These are phyloP conservation scores for Ascaphus truei DNA, from an alignment of 2,113 vertebrate genomes.

Conservation along the genomic window DNA sequence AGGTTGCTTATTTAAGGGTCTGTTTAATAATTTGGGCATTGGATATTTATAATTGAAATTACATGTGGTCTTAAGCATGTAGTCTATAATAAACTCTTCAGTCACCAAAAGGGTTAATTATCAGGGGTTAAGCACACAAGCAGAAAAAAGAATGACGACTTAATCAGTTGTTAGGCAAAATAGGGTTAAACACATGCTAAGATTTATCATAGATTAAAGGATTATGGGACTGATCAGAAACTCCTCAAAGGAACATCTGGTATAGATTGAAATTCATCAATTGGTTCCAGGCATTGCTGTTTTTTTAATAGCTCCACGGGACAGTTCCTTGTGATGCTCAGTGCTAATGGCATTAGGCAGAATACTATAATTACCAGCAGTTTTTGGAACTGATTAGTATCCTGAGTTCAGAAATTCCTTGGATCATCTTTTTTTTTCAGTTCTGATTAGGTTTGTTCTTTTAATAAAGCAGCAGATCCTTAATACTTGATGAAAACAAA, in stretches of 20 bases:
- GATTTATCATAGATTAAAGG: conserved; percentile 45
- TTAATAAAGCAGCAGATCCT: no score
- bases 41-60: background rate
- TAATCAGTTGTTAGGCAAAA: conserved; percentile 12
- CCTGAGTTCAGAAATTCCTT: background rate
- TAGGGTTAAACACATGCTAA: conserved; percentile 26
- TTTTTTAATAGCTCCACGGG: conserved; percentile 45
- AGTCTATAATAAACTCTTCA: background rate
- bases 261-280: conserved; percentile 43
- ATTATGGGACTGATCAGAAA: conserved; percentile 33
- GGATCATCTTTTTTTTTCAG: background rate
- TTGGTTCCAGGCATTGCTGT: conserved; percentile 50
- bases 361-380: background rate
- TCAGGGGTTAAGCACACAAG: conserved; percentile 27
- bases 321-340: conserved; percentile 45
- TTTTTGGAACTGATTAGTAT: conserved; percentile 42
- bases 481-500: no score
- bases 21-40: background rate
- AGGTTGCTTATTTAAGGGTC: background rate
- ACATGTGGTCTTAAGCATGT: background rate
- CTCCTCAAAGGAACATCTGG: conserved; percentile 34
- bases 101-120: background rate
- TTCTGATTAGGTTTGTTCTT: no score
- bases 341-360: conserved; percentile 44
- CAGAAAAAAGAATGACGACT: conserved; percentile 35